These are phyloP conservation scores for Drosophila parabipectinata DNA, from an alignment of 1,140 invertebrate genomes.

Conservation along the genomic window DNA sequence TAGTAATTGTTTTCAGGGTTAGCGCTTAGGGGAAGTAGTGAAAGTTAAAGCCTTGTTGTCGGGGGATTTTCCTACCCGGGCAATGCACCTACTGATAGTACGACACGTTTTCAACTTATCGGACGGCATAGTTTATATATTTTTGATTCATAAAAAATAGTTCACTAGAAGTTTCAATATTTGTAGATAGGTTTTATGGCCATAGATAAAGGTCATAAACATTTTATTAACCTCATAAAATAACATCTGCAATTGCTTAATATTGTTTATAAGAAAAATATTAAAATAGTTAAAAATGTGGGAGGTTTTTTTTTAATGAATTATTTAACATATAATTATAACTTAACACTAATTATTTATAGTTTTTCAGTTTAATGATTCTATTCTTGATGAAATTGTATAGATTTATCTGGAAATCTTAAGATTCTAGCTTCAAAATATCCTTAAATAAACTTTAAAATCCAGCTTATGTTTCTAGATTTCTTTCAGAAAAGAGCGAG, in stretches of 20 bases:
- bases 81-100: constrained; percentile 27
- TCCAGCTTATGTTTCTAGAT: too few species aligned
- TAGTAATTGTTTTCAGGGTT: constrained; percentile 40
- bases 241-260: too few species aligned
- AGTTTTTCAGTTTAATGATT: too few species aligned
- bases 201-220: neutral
- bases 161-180: neutral
- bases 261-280: too few species aligned
- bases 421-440: too few species aligned
- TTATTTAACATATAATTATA: too few species aligned
- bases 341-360: too few species aligned
- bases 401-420: too few species aligned
- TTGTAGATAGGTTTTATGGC: neutral
- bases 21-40: constrained; percentile 30
- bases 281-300: too few species aligned
- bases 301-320: too few species aligned
- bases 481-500: neutral
- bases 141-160: neutral
- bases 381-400: too few species aligned
- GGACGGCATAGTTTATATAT: neutral
- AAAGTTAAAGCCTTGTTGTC: constrained; percentile 66
- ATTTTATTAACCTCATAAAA: neutral
- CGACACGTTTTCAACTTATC: neutral
- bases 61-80: constrained; percentile 47
- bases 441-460: too few species aligned